Base-by-base conservation (phyloP, 2,113 vertebrate genomes). In the Ameiurus melas region DNA sequence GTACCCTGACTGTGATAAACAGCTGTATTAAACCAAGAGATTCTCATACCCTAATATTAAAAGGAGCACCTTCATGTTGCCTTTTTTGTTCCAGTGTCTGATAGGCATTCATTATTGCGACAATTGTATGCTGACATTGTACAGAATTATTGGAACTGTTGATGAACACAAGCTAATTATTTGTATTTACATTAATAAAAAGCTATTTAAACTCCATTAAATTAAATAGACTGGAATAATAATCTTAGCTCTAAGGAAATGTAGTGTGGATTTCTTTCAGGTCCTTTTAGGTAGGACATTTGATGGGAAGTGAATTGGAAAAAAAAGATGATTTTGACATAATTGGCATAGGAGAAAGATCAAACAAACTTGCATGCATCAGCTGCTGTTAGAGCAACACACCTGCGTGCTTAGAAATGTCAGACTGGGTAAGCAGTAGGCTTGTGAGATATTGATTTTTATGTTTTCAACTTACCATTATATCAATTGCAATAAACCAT, bases 1-100 rank as follows among this genome's bases (percentile, higher is more conserved):
- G 84, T 85, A 83, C 33, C 57, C 64, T 89, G 58, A 90, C 87
- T 85, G 82, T 90, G 73, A 89, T 85, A 70, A 80, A 89, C 78
- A 85, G 88, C 86, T 89, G 53, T 84, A 89, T 88, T 84, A 77
- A 88, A 90, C 70, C 87, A 85, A 87, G 47, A 87, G 43, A 89
- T 89, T 71, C 77, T 77, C 83, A 66, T 86, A 85, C 17, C 77
- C 75, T 64, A 80, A 90, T 90, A 85, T 87, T 89, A 85, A 90
- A 88, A 75, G 43, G 85, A 79, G 39, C 81, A 73, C 68, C 86
- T 87, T 82, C 53, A 89, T 83, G 60, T 84, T 64, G 80, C 83
- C 73, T 86, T 84, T 55, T 87, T 53, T 89, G 57, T 86, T 90
- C 85, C 60, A 51, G 73, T 90, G 77, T 82, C 62, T 87, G 47